Conservation (phyloP, 2,113 vertebrate species). For the Cariama cristata region DNA sequence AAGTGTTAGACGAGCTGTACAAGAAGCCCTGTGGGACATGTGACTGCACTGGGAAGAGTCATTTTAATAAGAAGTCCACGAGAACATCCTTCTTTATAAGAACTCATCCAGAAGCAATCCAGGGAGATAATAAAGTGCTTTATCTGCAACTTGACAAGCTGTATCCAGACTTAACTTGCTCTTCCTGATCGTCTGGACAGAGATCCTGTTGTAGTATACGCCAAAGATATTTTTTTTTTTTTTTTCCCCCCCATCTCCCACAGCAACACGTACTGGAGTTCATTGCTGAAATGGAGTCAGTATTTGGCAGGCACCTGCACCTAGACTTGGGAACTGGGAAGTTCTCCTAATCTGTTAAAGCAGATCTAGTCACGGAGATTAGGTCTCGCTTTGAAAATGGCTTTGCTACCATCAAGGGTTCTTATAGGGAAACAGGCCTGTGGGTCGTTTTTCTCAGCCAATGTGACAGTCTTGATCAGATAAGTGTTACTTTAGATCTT, state of each 20-base stretch:
- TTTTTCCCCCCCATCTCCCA: neutral
- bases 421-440: neutral
- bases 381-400: neutral
- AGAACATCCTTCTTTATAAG: constrained; percentile 18
- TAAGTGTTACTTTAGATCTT: neutral
- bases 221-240: neutral
- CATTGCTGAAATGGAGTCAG: neutral
- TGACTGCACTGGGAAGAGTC: neutral
- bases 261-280: neutral
- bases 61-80: neutral
- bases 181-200: neutral
- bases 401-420: neutral
- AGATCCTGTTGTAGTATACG: neutral
- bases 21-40: neutral
- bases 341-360: neutral
- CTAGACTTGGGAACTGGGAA: neutral
- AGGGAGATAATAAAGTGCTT: constrained; percentile 7
- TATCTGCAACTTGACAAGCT: constrained; percentile 21
- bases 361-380: neutral
- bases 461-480: neutral
- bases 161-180: neutral
- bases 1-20: neutral
- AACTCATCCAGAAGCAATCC: neutral
- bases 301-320: neutral
- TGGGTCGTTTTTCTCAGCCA: neutral